phyloP scores from a whole-genome alignment of 2,113 vertebrate genomes.

The Protomyctophum bolini region DNA sequence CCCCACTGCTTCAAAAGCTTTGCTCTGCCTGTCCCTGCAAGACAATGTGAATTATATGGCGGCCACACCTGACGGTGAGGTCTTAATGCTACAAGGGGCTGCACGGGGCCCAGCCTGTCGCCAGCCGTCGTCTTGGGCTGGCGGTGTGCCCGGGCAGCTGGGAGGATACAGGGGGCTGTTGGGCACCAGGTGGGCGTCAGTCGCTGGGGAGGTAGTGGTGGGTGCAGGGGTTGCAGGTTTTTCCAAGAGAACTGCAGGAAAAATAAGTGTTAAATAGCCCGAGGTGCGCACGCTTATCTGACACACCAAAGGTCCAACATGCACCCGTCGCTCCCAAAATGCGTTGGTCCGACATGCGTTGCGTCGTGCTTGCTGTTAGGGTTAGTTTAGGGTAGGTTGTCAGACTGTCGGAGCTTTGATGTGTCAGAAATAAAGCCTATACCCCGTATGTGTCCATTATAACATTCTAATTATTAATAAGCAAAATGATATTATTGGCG shows the following conservation, averaged over 20 bases:
- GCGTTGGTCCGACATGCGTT: no score
- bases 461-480: no score
- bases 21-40: background rate
- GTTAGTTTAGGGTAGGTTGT: no score
- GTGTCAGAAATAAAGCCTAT: no score
- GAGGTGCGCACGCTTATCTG: no score
- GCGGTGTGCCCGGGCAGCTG: slow-evolving; percentile 69
- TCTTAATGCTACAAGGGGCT: slow-evolving; percentile 38
- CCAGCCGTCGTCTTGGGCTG: slow-evolving; percentile 71
- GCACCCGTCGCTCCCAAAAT: no score
- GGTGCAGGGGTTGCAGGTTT: slow-evolving; percentile 58
- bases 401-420: no score
- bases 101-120: slow-evolving; percentile 51
- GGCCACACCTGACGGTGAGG: slow-evolving; percentile 55
- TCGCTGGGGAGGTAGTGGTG: slow-evolving; percentile 55
- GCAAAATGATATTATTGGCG: no score
- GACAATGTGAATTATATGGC: slow-evolving; percentile 8
- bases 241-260: slow-evolving; percentile 68
- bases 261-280: no score
- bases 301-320: no score
- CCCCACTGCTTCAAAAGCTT: slow-evolving; percentile 13
- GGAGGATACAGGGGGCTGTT: slow-evolving; percentile 69
- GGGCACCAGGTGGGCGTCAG: slow-evolving; percentile 71
- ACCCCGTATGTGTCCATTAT: no score
- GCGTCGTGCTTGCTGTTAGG: no score